A percentile compares a stretch with the other conserved stretches of the same genome.
Conservation (phyloP, 2,888 invertebrate species). For the Drosophila prolongata region DNA sequence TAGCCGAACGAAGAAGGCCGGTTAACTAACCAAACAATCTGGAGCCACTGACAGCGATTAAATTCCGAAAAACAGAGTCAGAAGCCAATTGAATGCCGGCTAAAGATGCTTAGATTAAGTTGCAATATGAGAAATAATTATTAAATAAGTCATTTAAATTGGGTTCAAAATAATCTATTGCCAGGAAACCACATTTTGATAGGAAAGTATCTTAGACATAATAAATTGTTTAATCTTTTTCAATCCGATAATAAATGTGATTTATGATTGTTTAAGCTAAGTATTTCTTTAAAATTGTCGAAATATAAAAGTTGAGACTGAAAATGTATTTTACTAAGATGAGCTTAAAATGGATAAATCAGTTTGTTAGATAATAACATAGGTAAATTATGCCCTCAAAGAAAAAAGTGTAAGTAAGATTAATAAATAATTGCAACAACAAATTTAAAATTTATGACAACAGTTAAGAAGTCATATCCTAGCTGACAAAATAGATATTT, state of each 20-base stretch:
- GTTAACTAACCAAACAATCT: constrained; percentile 51
- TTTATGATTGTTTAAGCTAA: too few species aligned
- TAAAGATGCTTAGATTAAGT: neutral
- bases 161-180: neutral
- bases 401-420: too few species aligned
- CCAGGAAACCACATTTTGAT: too few species aligned
- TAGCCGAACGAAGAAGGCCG: constrained; percentile 24
- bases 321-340: too few species aligned
- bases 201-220: neutral
- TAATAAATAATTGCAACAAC: too few species aligned
- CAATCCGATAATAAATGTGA: neutral
- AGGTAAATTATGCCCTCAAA: too few species aligned
- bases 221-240: neutral
- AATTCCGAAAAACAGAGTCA: neutral
- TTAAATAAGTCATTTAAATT: neutral
- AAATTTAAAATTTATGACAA: neutral
- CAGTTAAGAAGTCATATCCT: neutral
- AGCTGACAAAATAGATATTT: neutral
- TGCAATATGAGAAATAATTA: too few species aligned
- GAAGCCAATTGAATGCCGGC: constrained; percentile 2
- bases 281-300: too few species aligned
- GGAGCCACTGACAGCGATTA: constrained; percentile 43
- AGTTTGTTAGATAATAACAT: too few species aligned
- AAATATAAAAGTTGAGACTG: too few species aligned
- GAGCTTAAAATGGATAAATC: too few species aligned